Percentiles rank a stretch among this genome's conserved stretches.
These are phyloP conservation scores for Helicoverpa assulta DNA, from an alignment of 2,888 invertebrate genomes.

Conservation along the genomic window DNA sequence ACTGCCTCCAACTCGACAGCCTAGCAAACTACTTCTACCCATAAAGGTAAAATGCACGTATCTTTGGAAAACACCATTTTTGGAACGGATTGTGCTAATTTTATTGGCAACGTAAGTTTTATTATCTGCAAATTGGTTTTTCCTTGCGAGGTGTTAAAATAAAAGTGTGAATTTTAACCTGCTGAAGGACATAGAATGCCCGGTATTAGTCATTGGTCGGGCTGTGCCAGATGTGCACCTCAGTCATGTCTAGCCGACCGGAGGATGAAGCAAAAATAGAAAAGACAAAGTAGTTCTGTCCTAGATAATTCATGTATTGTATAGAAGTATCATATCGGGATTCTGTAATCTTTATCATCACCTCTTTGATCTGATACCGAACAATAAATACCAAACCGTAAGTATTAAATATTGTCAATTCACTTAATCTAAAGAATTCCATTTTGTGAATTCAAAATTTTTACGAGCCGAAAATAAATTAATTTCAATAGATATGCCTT, in stretches of 20 bases:
- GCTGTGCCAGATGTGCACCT: background rate
- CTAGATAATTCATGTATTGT: background rate
- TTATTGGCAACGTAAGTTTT: conserved; percentile 16
- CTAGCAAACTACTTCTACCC: conserved; percentile 44
- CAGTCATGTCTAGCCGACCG: background rate
- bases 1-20: conserved; percentile 64
- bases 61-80: conserved; percentile 8
- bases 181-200: background rate
- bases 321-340: conserved; percentile 6
- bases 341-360: conserved; percentile 37
- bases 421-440: conserved; percentile 58
- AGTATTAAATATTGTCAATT: conserved; percentile 57
- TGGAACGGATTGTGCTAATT: conserved; percentile 23
- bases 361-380: conserved; percentile 37
- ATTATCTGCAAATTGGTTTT: conserved; percentile 15
- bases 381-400: conserved; percentile 56
- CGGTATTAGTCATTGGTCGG: background rate
- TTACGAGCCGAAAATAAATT: conserved; percentile 72
- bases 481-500: conserved; percentile 67
- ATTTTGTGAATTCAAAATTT: conserved; percentile 61
- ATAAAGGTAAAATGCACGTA: conserved; percentile 8
- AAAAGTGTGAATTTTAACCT: conserved; percentile 1
- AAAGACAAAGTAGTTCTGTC: background rate
- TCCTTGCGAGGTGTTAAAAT: background rate
- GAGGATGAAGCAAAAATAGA: background rate